These are phyloP conservation scores for Atherinosoma microstoma DNA, from an alignment of 2,797 vertebrate species.

Conservation along the genomic window DNA sequence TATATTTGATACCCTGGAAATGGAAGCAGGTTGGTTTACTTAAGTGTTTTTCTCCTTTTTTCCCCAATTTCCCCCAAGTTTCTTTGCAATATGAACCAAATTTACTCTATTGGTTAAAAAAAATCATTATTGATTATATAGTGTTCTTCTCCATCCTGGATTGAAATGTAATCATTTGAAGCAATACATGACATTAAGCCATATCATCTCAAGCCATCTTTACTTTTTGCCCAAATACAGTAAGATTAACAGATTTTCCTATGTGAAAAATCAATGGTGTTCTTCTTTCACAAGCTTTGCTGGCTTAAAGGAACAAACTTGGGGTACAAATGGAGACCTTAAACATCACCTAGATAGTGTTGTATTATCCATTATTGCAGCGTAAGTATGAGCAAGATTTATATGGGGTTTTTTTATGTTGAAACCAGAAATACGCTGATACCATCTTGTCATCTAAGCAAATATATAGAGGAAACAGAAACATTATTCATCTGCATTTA, in stretches of 20 bases:
- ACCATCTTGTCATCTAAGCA: constrained; percentile 53
- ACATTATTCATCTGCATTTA: constrained; percentile 73
- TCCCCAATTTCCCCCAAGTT: too few species aligned
- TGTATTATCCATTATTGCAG: constrained; percentile 48
- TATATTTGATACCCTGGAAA: background rate
- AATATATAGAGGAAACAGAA: constrained; percentile 66
- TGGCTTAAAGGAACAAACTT: constrained; percentile 11
- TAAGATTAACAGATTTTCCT: background rate
- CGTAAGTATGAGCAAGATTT: constrained; percentile 56
- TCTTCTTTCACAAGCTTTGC: background rate
- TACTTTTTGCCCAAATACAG: constrained; percentile 4
- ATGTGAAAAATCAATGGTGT: constrained; percentile 2
- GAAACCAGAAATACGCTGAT: constrained; percentile 56
- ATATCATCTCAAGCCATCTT: background rate
- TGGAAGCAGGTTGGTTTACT: background rate
- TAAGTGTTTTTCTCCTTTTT: background rate
- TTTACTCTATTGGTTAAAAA: background rate
- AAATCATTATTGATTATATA: background rate
- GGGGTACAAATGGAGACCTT: constrained; percentile 23
- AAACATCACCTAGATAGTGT: constrained; percentile 14
- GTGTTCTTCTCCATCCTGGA: background rate
- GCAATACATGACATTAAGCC: background rate
- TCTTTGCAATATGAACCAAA: background rate
- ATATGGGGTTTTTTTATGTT: constrained; percentile 60
- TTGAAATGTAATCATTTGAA: background rate